Evolutionary conservation across 2,888 invertebrate species (phyloP).

Genomic region (Tridacna gigas): DNA sequence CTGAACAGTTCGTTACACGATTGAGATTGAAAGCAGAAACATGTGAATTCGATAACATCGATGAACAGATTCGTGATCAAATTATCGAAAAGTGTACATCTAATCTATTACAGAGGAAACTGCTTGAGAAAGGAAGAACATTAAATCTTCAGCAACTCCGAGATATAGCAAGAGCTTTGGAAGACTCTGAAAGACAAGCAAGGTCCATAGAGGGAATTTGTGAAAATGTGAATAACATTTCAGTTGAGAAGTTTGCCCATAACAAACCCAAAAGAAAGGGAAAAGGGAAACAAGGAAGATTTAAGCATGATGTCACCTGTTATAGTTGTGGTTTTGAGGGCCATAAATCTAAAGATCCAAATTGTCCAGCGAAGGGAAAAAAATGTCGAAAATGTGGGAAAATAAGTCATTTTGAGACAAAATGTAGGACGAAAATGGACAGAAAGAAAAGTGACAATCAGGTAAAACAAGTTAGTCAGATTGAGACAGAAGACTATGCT

Average conservation of each 20-base stretch:
- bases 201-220: not conserved
- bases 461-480: not conserved
- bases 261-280: not conserved
- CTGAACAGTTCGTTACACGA: constrained; percentile 33
- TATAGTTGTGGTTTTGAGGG: not conserved
- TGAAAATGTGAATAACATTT: not conserved
- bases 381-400: constrained; percentile 4
- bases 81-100: constrained; percentile 20
- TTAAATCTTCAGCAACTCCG: constrained; percentile 1
- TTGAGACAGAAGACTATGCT: not conserved
- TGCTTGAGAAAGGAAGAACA: constrained; percentile 16
- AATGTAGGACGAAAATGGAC: not conserved
- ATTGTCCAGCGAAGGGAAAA: not conserved
- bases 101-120: not conserved
- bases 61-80: constrained; percentile 25
- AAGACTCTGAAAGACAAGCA: not conserved
- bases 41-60: constrained; percentile 26
- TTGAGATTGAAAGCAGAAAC: constrained; percentile 21
- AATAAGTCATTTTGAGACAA: not conserved
- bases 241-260: not conserved
- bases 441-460: not conserved
- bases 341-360: not conserved
- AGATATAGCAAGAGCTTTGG: too few relatives aligned
- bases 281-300: not conserved
- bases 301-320: not conserved